Conservation (phyloP, 2,888 invertebrate genomes). For the Iselma pallidipennis region DNA sequence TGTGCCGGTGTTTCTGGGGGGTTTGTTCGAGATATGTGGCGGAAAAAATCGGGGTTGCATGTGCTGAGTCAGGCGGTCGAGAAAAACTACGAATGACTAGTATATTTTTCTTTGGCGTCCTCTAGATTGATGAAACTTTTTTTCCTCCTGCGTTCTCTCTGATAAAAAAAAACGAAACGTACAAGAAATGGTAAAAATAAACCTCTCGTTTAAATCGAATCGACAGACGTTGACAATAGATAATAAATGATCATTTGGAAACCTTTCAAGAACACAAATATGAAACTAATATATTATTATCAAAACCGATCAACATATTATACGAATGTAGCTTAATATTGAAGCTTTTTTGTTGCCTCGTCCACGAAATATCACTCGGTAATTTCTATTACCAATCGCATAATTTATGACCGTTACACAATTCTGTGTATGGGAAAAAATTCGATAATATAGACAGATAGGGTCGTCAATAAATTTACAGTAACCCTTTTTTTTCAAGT, state of each 20-base stretch:
- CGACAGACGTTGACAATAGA: constrained; percentile 46
- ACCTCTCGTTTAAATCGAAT: constrained; percentile 46
- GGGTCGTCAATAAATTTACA: constrained; percentile 42
- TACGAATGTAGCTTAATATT: background rate
- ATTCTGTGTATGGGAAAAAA: background rate
- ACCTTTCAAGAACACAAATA: constrained; percentile 20
- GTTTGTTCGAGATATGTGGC: constrained; percentile 50
- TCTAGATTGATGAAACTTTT: constrained; percentile 51
- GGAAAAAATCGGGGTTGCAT: constrained; percentile 52
- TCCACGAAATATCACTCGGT: too few relatives aligned
- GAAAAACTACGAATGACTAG: constrained; percentile 54
- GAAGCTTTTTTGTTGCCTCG: too few relatives aligned
- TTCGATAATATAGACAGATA: constrained; percentile 31
- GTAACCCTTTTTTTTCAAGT: constrained; percentile 39
- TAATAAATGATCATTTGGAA: constrained; percentile 42
- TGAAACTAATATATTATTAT: constrained; percentile 11
- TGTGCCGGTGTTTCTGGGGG: background rate
- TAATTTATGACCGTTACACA: constrained; percentile 1
- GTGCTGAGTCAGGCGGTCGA: constrained; percentile 53
- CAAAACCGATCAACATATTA: background rate
- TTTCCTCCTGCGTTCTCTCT: constrained; percentile 18
- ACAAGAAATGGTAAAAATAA: constrained; percentile 52
- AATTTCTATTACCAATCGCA: background rate
- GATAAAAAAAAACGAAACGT: constrained; percentile 29
- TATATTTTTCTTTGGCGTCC: constrained; percentile 46